Evolutionary conservation across 2,888 invertebrate species (phyloP).

Genomic region (Isotomurus palustris): DNA sequence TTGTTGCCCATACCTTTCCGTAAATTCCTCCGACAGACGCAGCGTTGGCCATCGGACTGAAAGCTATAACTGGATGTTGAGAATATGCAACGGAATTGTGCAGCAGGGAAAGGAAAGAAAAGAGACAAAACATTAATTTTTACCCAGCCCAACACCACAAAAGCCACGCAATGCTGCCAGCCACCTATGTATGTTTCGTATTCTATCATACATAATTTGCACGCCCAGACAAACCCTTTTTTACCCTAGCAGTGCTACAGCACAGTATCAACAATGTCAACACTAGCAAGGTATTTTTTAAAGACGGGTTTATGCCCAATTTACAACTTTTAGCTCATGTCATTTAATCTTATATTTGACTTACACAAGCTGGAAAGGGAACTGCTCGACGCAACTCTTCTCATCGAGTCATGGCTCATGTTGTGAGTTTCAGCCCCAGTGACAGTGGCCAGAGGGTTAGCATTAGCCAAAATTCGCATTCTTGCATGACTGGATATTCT

Average conservation of each 20-base stretch:
- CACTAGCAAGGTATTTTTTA: too few species aligned
- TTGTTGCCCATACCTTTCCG: constrained; percentile 80
- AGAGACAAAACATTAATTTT: constrained; percentile 1
- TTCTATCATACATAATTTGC: too few species aligned
- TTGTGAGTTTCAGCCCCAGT: constrained; percentile 42
- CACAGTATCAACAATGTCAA: too few species aligned
- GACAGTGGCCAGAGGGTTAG: constrained; percentile 49
- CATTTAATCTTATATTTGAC: constrained; percentile 6
- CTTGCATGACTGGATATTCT: constrained; percentile 52
- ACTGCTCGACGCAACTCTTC: constrained; percentile 65
- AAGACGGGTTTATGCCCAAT: neutral
- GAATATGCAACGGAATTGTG: too few species aligned
- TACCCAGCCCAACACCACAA: too few species aligned
- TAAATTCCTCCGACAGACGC: constrained; percentile 68
- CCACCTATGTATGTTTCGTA: too few species aligned
- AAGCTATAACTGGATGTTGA: constrained; percentile 53
- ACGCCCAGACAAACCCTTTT: too few species aligned
- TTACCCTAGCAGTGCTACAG: too few species aligned
- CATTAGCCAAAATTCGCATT: constrained; percentile 50
- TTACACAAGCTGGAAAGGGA: constrained; percentile 62
- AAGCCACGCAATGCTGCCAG: too few species aligned
- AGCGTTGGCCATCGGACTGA: constrained; percentile 47
- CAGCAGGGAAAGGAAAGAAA: constrained; percentile 28
- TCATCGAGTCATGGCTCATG: constrained; percentile 50
- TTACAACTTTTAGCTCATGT: too few species aligned